A percentile compares a stretch with the other conserved stretches of the same genome.
Evolutionary conservation across 2,113 vertebrate genomes (phyloP).

Genomic region (Pteruthius melanotis): DNA sequence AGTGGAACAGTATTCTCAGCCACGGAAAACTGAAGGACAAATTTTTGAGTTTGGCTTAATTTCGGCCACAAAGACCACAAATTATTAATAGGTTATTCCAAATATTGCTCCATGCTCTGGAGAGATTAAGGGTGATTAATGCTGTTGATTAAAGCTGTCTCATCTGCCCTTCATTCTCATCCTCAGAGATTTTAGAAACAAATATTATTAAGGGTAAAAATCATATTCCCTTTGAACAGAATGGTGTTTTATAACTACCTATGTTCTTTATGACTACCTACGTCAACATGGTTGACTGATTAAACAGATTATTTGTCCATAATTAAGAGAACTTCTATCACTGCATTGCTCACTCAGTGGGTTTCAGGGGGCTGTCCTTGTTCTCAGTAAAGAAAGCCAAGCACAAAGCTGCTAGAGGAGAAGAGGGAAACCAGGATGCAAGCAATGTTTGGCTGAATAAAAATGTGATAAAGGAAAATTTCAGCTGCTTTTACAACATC

Average conservation of each 20-base stretch:
- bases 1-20: not conserved
- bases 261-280: too few relatives aligned
- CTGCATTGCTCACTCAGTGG: not conserved
- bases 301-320: not conserved
- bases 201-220: not conserved
- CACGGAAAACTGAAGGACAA: not conserved
- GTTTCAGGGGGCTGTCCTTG: not conserved
- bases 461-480: not conserved
- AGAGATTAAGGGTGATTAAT: not conserved
- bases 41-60: not conserved
- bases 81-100: not conserved
- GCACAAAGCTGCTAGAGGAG: not conserved
- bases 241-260: not conserved
- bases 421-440: not conserved
- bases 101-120: not conserved
- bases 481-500: not conserved
- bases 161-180: not conserved
- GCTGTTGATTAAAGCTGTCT: not conserved
- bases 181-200: not conserved
- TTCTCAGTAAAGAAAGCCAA: not conserved
- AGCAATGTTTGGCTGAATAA: not conserved
- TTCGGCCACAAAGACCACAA: not conserved
- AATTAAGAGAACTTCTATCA: not conserved
- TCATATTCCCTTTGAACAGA: not conserved
- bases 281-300: not conserved